Evolutionary conservation across 2,797 vertebrate genomes (phyloP), one percentile per base, ranked within the genome.

Genomic region (Furcifer pardalis): DNA sequence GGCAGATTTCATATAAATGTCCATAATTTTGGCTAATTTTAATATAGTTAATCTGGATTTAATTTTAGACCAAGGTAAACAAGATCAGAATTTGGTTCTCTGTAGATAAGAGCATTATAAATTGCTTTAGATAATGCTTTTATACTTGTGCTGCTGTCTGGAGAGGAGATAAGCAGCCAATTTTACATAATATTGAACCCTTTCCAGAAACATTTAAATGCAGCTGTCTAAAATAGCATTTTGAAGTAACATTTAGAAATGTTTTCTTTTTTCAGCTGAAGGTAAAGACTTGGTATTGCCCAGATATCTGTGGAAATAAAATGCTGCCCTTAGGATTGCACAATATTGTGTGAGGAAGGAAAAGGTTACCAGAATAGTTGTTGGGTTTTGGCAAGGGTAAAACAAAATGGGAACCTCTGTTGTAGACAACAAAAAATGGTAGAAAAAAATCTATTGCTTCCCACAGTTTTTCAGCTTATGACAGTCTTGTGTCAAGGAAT

Each of bases 21-120:
- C 13, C 9, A 1, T 63, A 52, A 25, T 77, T 71, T 56, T 19
- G 21, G 85, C 37, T 69, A 66, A 32, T 52, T 10, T 72, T 59
- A 74, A 37, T 30, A 76, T 30, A 1, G 1, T 73, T 85, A 63
- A 46, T 76, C n/a, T 40, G 37, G 42, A 21, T 75, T 76, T n/a
- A n/a, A n/a, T n/a, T n/a, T n/a, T 83, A 81, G 83, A 77, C 7
- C 30, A 66, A 8, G 21, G 13, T 49, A 72, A 19, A 8, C 74
- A n/a, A 2, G 4, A 1, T 63, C 25, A 71, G 49, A 9, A 25
- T 84, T 1, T 40, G 13, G 44, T 79, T 88, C 0, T 23, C 27
- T 44, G 42, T 77, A 71, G 75, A 81, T 71, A 78, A 52, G 77
- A n/a, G 35, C 8, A 87, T 82, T 88, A 68, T 27, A 79, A 68